Evolutionary conservation across 2,113 vertebrate species (phyloP).

Genomic region (Lipophrys pholis): DNA sequence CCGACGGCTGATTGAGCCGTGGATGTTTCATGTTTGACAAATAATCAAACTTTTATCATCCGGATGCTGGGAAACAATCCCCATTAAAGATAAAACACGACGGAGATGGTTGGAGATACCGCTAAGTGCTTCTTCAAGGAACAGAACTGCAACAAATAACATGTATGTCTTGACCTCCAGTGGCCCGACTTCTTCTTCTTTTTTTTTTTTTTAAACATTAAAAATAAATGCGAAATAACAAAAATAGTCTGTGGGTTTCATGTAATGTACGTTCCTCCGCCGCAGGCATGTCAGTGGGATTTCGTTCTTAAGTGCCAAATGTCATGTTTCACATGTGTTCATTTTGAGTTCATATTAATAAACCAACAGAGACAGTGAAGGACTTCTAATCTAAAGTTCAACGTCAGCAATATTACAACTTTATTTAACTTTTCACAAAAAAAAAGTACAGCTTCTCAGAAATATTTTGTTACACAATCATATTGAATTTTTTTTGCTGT

Average conservation of each 20-base stretch:
- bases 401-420: too few species aligned
- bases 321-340: not conserved
- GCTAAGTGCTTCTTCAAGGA: slow-evolving; percentile 6
- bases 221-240: slow-evolving; percentile 5
- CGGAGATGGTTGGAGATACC: not conserved
- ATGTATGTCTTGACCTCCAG: not conserved
- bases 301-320: not conserved
- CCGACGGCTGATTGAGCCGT: slow-evolving; percentile 43
- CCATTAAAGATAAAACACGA: slow-evolving; percentile 17
- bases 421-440: too few species aligned
- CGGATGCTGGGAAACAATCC: slow-evolving; percentile 30
- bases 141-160: slow-evolving; percentile 6
- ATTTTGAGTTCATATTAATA: not conserved
- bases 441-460: too few species aligned
- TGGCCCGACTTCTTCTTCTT: not conserved
- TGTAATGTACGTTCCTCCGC: not conserved
- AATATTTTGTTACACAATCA: too few species aligned
- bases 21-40: slow-evolving; percentile 44
- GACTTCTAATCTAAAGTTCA: too few species aligned
- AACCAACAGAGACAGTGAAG: not conserved
- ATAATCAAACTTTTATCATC: slow-evolving; percentile 59
- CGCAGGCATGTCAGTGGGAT: not conserved
- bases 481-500: too few species aligned
- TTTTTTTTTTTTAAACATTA: slow-evolving; percentile 6
- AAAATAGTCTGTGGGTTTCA: not conserved